A percentile compares a stretch with the other conserved stretches of the same genome.
These are phyloP conservation scores for Alcedo atthis DNA, from an alignment of 2,797 vertebrate genomes.

Conservation along the genomic window DNA sequence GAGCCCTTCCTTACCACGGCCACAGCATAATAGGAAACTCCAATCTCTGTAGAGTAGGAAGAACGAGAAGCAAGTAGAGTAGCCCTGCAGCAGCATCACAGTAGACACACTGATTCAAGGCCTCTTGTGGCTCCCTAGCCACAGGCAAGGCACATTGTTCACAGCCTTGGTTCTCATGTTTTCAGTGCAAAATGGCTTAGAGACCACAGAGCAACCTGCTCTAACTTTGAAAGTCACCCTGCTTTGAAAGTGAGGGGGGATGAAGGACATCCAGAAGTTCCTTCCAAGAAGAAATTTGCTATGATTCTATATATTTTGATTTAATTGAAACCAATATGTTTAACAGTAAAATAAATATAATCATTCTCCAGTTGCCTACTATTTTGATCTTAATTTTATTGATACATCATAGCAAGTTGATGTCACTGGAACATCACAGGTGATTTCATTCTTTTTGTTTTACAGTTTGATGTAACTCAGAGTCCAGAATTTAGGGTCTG, in stretches of 20 bases:
- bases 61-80: neutral
- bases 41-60: constrained; percentile 47
- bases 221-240: neutral
- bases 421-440: neutral
- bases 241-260: neutral
- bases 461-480: neutral
- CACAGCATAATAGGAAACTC: constrained; percentile 88
- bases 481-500: neutral
- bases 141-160: neutral
- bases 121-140: neutral
- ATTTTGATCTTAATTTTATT: neutral
- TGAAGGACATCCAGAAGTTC: neutral
- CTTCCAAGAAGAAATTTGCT: neutral
- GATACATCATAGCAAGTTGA: neutral
- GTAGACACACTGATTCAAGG: neutral
- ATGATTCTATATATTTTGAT: neutral
- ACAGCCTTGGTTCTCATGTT: neutral
- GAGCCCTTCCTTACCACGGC: constrained; percentile 86
- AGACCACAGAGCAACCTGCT: neutral
- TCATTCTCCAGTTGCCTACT: neutral
- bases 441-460: neutral
- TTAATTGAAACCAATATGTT: neutral
- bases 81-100: neutral
- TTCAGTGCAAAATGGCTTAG: neutral
- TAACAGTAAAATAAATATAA: neutral